Conservation (phyloP, 2,888 invertebrate species). For the Empis livida region DNA sequence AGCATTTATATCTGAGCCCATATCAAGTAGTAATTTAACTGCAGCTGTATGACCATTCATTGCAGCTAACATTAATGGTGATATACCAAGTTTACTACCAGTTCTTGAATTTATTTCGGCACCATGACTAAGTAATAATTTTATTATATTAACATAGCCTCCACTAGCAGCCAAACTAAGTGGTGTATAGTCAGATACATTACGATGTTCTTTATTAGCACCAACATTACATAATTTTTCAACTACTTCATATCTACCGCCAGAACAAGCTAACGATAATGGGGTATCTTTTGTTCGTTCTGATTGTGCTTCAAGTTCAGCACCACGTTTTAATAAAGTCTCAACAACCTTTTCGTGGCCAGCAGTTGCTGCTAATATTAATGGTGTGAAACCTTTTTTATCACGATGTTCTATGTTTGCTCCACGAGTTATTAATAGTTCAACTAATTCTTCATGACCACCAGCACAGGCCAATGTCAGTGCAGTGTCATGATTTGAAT, state of each 20-base stretch:
- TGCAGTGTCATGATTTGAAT: conserved; percentile 97
- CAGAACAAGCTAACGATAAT: conserved; percentile 91
- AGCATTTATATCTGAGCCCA: conserved; percentile 98
- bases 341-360: conserved; percentile 86
- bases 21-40: conserved; percentile 86
- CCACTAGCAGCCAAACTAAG: conserved; percentile 97
- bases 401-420: conserved; percentile 97
- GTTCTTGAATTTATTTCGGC: conserved; percentile 98
- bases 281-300: conserved; percentile 99
- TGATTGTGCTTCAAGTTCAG: conserved; percentile 97
- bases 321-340: conserved; percentile 80
- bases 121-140: conserved; percentile 80
- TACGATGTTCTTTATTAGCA: conserved; percentile 96
- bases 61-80: conserved; percentile 96
- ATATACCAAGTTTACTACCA: conserved; percentile 94
- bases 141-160: conserved; percentile 96
- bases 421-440: conserved; percentile 77
- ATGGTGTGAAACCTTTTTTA: conserved; percentile 96
- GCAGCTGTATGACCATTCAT: conserved; percentile 98
- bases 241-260: conserved; percentile 92
- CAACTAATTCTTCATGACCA: conserved; percentile 91
- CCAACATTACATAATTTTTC: conserved; percentile 77
- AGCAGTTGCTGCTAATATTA: conserved; percentile 94
- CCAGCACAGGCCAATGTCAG: conserved; percentile 94
- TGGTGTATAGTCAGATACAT: conserved; percentile 98